Conservation (phyloP, 30 jellyfish, hydroid and myxozoan genomes). For the Hydractinia symbiolongicarpus region DNA sequence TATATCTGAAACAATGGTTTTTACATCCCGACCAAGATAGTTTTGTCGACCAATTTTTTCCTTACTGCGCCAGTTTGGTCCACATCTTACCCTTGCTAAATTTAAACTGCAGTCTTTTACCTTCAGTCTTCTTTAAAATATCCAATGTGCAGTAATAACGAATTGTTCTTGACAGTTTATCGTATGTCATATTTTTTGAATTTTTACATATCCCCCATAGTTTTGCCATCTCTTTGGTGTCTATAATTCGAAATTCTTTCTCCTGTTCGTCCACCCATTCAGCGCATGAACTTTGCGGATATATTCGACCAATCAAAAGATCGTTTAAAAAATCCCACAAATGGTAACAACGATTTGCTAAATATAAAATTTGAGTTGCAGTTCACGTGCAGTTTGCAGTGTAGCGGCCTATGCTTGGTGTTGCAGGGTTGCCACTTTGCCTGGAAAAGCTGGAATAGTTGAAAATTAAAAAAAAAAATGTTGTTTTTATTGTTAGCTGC, state of each 20-base stretch:
- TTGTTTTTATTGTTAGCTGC: no score
- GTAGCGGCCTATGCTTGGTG: no score
- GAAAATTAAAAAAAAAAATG: no score
- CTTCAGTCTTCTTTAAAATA: conserved; percentile 63
- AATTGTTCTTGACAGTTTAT: conserved; percentile 64
- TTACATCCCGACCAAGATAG: no score
- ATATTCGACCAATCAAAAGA: conserved; percentile 23
- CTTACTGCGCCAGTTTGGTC: conserved; percentile 34
- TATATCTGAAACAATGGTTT: no score
- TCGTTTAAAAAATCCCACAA: conserved; percentile 72
- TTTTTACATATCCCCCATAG: conserved; percentile 71
- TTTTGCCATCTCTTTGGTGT: conserved; percentile 65
- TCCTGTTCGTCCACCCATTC: conserved; percentile 45
- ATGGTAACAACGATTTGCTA: conserved; percentile 81
- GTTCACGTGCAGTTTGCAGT: no score
- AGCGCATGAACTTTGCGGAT: conserved; percentile 23
- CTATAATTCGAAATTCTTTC: conserved; percentile 51
- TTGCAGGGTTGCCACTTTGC: no score
- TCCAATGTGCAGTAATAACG: conserved; percentile 65
- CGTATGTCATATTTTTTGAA: conserved; percentile 62
- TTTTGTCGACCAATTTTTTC: no score
- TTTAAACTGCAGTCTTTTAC: conserved; percentile 68
- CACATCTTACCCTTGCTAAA: conserved; percentile 76
- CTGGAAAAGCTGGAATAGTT: no score
- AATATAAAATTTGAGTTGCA: neutral